Evolutionary conservation across 2,113 vertebrate genomes (phyloP), one percentile per base, ranked within the genome.

Genomic region (Lycaon pictus): DNA sequence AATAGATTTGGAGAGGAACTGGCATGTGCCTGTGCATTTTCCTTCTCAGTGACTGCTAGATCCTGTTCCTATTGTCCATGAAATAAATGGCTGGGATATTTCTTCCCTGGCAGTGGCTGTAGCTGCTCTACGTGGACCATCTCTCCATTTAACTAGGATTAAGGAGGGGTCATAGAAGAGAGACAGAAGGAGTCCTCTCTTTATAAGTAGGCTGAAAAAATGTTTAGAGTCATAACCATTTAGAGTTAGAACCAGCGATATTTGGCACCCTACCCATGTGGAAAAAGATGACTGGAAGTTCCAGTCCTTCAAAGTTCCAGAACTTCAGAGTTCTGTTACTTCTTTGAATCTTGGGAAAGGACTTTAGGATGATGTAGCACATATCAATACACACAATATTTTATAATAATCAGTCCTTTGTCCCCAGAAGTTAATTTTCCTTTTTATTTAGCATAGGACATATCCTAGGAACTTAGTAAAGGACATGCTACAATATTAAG

Each of bases 401-500:
- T 89, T 65, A 81, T 43, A 87, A n/a, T 56, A 97, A 76, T 85
- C 29, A 55, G 55, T 56, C 35, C 37, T 88, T 88, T 95, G 71
- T 90, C 84, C 32, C 25, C 55, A 96, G 90, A 90, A 96, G 76
- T 60, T 97, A 90, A 96, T 97, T 97, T 95, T 60, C 82, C 93
- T 96, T 97, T 88, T 96, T 94, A 96, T 95, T 96, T 94, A 69
- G 85, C 51, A 60, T 5, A 92, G 95, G 96, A 91, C 85, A 95
- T 98, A 98, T 96, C 98, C 98, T 98, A 98, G 94, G 97, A 96
- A 79, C 95, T 95, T 98, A 94, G 88, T 88, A 98, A 98, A 99
- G 98, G 98, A 97, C 98, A 98, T 98, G 79, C 97, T 98, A 95
- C 92, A 89, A 96, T 98, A 77, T 96, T 98, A 98, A 97, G 95